Base-by-base conservation (phyloP, 2,888 invertebrate species). In the Tetranychus truncatus region DNA sequence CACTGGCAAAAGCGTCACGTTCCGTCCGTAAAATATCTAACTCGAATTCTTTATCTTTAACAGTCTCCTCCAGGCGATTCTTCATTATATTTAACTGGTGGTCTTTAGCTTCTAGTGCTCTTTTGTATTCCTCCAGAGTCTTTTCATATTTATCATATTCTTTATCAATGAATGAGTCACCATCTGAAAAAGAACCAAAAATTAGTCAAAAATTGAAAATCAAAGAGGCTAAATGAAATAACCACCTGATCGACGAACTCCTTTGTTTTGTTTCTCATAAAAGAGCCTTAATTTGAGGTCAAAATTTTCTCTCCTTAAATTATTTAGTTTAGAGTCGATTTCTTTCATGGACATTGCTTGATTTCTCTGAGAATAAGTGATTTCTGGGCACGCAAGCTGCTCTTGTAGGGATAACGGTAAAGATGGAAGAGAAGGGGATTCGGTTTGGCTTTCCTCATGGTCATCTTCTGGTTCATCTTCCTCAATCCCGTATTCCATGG, bases 241-340 rank as follows among this genome's bases (percentile, higher is more conserved):
- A 18, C 6, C 18, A 71, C 71, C 71, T 71, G 71, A 15, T 71
- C 44, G 24, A 21, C 18, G n/a, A 18, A 24, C 24, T 1, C 73
- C 73, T 20, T 72, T 72, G 18, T 45, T 73, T 45, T 73, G 21
- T 46, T 45, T 24, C 73, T 95, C 93, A 78, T 94, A 91, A 84
- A 91, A 95, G 80, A 95, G 90, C 75, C 93, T 86, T 80, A 95
- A 84, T 83, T 94, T 95, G 24, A 95, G 85, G 83, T 91, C 90
- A 81, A 95, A 95, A 83, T 95, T 95, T 83, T 95, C 95, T 82
- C 92, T 93, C 79, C 89, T 88, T 77, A 95, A 84, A 72, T 87
- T 86, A 74, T 88, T 88, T 78, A 94, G 21, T 73, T 73, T 73
- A 1, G 45, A 7, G 45, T 73, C 45, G 1, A 73, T 46, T 46